Base-by-base conservation (phyloP, 2,888 invertebrate genomes). In the Machimus atricapillus region DNA sequence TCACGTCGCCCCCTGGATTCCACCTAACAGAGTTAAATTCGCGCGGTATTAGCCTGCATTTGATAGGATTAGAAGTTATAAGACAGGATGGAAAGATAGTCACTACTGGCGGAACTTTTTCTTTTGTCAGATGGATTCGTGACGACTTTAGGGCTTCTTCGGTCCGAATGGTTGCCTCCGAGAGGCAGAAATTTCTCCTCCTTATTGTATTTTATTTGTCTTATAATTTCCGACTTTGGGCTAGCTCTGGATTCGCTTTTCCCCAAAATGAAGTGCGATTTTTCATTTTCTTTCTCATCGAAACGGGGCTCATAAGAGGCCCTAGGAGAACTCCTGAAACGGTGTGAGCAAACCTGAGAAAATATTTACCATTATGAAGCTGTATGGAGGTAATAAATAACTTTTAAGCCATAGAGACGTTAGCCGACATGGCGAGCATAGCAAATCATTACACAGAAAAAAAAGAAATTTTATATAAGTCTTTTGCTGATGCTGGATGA, bases 21-120 rank as follows among this genome's bases (percentile, higher is more conserved):
- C 37, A 40, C 77, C 86, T 78, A 86, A 77, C 86, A 77, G 77
- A 78, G 77, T 86, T 77, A 86, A 86, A 86, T 37, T 86, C 77
- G 86, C 86, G 86, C 37, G 86, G 86, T 86, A 86, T 77, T 86
- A 78, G 78, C 86, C 77, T 77, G 77, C 56, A 86, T 86, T 86
- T 86, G 86, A 86, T 86, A 23, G 86, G 77, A 86, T 86, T 86
- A 86, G 77, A 86, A 86, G 76, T 86, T 86, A 86, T 86, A 86
- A 86, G 86, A 86, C 31, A 86, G 76, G 76, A 77, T 31, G 34
- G 56, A 19, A 86, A 77, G 56, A 31, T 82, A 58, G 58, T 82
- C 37, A 58, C 37, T 37, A 82, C 82, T 82, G 82, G 14, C 31
- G 40, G 40, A 82, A 82, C n/a, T 23, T 82, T 82, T 58, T 14